Evolutionary conservation across 2,797 vertebrate species (phyloP).

Genomic region (Podarcis siculus): DNA sequence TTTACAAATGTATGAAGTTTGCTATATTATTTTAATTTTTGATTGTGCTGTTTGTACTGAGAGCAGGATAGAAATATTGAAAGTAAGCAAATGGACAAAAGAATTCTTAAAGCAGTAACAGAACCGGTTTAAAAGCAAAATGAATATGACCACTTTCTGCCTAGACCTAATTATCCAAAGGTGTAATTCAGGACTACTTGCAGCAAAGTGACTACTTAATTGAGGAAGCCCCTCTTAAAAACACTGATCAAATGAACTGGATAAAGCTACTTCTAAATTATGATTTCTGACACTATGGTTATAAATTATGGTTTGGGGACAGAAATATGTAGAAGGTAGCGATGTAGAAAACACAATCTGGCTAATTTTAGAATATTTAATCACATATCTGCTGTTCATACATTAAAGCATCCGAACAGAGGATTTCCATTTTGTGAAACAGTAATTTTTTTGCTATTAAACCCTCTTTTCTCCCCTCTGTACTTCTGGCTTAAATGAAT

Average conservation of each 20-base stretch:
- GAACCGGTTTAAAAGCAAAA: not conserved
- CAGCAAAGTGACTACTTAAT: not conserved
- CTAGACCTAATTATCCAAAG: not conserved
- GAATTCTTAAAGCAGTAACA: not conserved
- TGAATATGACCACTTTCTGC: not conserved
- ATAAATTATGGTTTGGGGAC: slow-evolving; percentile 42
- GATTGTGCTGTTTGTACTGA: not conserved
- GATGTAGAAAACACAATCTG: slow-evolving; percentile 58
- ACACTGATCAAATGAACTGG: not conserved
- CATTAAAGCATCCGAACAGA: slow-evolving; percentile 49
- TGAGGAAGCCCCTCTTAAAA: slow-evolving; percentile 27
- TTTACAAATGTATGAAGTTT: not conserved
- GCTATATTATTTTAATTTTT: not conserved
- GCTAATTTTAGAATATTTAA: slow-evolving; percentile 61
- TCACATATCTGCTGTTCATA: slow-evolving; percentile 38
- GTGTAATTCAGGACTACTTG: slow-evolving; percentile 5
- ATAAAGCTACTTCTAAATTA: slow-evolving; percentile 24
- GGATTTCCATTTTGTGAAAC: slow-evolving; percentile 47
- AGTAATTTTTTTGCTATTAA: slow-evolving; percentile 55
- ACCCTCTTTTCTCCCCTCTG: slow-evolving; percentile 28
- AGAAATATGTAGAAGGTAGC: slow-evolving; percentile 26
- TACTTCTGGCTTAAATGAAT: slow-evolving; percentile 66
- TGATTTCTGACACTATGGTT: slow-evolving; percentile 45
- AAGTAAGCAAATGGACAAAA: not conserved
- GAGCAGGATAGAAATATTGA: not conserved